Conservation (phyloP, 2,113 vertebrate species). For the Gnathonemus echidnorhynchus region DNA sequence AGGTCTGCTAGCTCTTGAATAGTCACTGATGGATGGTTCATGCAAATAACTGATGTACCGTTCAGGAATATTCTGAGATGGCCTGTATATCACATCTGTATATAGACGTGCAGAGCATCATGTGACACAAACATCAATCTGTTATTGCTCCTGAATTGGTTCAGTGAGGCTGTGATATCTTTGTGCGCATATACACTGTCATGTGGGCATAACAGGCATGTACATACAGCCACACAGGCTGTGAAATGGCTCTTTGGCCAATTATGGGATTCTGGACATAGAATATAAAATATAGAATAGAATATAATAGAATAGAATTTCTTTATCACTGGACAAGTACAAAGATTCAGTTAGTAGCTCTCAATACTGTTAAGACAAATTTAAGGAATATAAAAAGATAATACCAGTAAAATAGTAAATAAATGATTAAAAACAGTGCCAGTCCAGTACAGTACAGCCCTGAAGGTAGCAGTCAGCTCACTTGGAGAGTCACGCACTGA, state of each 20-base stretch:
- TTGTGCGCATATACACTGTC: neutral
- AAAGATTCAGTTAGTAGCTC: neutral
- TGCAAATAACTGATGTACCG: neutral
- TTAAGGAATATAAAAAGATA: neutral
- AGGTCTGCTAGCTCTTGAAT: neutral
- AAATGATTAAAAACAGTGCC: neutral
- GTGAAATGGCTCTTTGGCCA: neutral
- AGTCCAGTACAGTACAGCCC: neutral
- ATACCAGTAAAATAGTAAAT: neutral
- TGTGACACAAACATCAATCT: neutral
- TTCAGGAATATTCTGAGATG: neutral
- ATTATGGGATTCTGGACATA: neutral
- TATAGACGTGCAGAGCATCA: neutral
- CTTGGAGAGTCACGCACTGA: slow-evolving; percentile 23
- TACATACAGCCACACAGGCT: neutral
- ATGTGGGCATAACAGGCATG: neutral
- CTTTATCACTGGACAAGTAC: neutral
- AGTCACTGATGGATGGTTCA: neutral
- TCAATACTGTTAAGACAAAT: neutral
- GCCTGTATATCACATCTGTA: neutral
- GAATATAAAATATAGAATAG: neutral
- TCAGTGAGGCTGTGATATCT: neutral
- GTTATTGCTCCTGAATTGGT: neutral
- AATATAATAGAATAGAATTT: neutral
- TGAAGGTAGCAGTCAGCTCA: neutral